Evolutionary conservation across 1,140 invertebrate genomes (phyloP).

Genomic region (Drosophila eugracilis): DNA sequence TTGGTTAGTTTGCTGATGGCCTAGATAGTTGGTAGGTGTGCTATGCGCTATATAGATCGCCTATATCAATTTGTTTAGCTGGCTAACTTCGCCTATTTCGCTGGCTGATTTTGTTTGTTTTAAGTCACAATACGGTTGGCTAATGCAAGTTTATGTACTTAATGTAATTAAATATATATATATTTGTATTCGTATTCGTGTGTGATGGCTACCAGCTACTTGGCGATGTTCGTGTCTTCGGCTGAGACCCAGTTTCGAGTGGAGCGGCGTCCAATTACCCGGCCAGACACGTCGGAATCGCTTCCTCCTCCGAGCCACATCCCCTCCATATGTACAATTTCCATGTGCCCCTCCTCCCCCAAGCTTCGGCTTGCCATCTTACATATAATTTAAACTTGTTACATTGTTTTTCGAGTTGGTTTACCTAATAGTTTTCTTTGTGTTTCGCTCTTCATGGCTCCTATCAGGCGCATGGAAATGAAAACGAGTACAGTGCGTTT

Average conservation of each 20-base stretch:
- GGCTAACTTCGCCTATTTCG: constrained; percentile 23
- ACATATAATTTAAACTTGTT: constrained; percentile 48
- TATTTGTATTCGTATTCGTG: constrained; percentile 16
- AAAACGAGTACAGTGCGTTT: constrained; percentile 22
- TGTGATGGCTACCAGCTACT: constrained; percentile 22
- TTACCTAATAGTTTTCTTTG: constrained; percentile 35
- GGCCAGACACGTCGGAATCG: constrained; percentile 33
- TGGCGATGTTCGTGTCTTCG: constrained; percentile 36
- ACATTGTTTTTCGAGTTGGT: constrained; percentile 36
- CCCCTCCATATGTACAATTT: constrained; percentile 28
- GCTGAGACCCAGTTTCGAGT: constrained; percentile 53
- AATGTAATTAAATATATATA: constrained; percentile 40
- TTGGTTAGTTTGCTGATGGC: constrained; percentile 73
- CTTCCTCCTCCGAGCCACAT: constrained; percentile 9
- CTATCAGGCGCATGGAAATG: constrained; percentile 18
- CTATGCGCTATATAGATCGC: constrained; percentile 37
- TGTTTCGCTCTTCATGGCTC: constrained; percentile 12
- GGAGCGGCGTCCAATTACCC: constrained; percentile 41
- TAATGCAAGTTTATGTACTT: constrained; percentile 64
- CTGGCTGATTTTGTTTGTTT: constrained; percentile 46
- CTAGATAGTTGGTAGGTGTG: constrained; percentile 64
- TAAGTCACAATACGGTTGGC: constrained; percentile 82
- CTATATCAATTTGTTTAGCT: constrained; percentile 55
- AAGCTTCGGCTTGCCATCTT: constrained; percentile 58
- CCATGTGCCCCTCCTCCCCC: constrained; percentile 11